These are phyloP conservation scores for Babyrousa celebensis DNA, from an alignment of 2,797 vertebrate species.

Conservation along the genomic window DNA sequence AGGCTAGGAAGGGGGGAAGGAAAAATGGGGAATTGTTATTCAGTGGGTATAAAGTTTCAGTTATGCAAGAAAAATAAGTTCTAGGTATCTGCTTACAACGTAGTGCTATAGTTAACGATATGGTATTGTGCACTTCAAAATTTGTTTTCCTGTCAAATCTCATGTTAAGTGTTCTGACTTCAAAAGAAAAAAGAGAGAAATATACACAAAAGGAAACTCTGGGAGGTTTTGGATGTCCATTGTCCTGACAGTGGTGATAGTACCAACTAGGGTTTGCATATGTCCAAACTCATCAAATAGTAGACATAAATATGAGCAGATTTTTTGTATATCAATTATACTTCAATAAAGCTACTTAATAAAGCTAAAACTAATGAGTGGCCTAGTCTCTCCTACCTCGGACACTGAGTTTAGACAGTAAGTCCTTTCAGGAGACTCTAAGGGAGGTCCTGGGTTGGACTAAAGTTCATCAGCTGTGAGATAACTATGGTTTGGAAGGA, in stretches of 20 bases:
- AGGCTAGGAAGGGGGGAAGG: not conserved
- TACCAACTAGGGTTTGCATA: not conserved
- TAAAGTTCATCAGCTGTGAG: not conserved
- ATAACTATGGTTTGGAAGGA: not conserved
- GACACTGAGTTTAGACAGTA: not conserved
- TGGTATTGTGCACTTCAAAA: not conserved
- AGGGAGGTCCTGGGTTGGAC: not conserved
- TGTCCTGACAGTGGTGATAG: not conserved
- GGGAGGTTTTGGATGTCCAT: not conserved
- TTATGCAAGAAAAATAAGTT: not conserved
- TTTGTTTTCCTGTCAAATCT: slow-evolving; percentile 18
- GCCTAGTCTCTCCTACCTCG: not conserved
- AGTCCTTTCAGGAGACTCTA: not conserved
- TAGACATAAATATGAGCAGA: not conserved
- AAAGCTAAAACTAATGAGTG: slow-evolving; percentile 23
- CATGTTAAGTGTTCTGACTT: not conserved
- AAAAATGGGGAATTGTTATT: not conserved
- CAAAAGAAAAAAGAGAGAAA: not conserved
- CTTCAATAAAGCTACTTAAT: slow-evolving; percentile 4
- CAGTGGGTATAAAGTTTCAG: not conserved
- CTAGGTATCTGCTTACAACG: not conserved
- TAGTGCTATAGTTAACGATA: not conserved
- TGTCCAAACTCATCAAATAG: not conserved
- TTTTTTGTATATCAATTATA: not conserved
- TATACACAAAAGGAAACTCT: not conserved